Base-by-base conservation (phyloP, 2,888 invertebrate genomes). In the Tachina fera region DNA sequence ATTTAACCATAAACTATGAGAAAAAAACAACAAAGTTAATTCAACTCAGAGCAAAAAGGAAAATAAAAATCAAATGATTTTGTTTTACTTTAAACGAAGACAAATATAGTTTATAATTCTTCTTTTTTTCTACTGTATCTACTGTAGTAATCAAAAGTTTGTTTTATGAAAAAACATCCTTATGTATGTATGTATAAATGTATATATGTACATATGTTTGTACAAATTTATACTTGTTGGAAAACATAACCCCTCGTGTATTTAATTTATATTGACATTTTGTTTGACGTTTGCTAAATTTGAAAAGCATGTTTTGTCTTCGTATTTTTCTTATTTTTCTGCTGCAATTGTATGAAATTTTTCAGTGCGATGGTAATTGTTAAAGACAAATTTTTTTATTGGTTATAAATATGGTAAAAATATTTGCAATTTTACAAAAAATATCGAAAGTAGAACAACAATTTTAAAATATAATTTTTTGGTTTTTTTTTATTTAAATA, bases 371-470 rank as follows among this genome's bases (percentile, higher is more conserved):
- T 71, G 60, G 56, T 83, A 76, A 84, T 76, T 84, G 60, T 60
- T 79, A 19, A 43, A 56, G 78, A 83, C 83, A 78, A 83, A 79
- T 79, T 84, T 71, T 84, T 71, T 65, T 71, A 70, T 49, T 70
- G 39, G 6, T 9, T 65, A 31, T 53, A 3, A 65, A 76, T 67
- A 71, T 75, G 61, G 70, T 65, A 43, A 84, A 83, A 84, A 63
- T 70, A 84, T 71, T 75, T 65, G 47, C 56, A 43, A 71, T 71
- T 43, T 76, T 75, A 51, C 75, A 75, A 75, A 47, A 84, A 84
- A 65, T 11, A 75, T 58, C 65, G 13, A 65, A 79, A 80, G 58
- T 70, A 80, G 71, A 79, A 83, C 74, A 80, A 58, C 63, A 75
- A 74, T n/a, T 49, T 8, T 10, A 63, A 67, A 58, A 58, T 77